phyloP scores from a whole-genome alignment of 1,140 invertebrate species.

The Drosophila pachea region DNA sequence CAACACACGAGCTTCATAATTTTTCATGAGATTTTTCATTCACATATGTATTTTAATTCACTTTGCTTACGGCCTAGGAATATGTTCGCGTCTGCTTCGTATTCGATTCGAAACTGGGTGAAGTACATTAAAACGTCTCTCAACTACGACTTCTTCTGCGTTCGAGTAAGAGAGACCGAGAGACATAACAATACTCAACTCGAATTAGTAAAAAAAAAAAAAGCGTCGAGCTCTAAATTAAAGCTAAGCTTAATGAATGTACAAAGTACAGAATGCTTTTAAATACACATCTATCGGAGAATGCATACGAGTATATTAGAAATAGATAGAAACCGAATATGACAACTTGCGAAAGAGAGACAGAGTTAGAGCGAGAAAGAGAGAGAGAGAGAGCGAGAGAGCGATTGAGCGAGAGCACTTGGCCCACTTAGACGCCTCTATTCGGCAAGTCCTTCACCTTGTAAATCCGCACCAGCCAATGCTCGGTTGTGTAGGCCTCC shows the following conservation, averaged over 20 bases:
- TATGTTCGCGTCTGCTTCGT: slow-evolving; percentile 29
- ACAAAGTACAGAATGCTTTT: slow-evolving; percentile 26
- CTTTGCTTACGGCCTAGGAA: slow-evolving; percentile 31
- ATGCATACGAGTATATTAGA: slow-evolving; percentile 14
- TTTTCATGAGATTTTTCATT: slow-evolving; percentile 18
- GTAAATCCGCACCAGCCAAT: slow-evolving; percentile 97
- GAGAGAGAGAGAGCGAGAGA: slow-evolving; percentile 1
- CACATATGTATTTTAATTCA: slow-evolving; percentile 5
- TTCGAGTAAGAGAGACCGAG: background rate
- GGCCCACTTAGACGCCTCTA: slow-evolving; percentile 83
- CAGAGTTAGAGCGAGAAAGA: background rate
- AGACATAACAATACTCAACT: slow-evolving; percentile 32
- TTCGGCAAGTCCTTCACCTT: slow-evolving; percentile 95
- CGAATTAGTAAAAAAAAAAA: slow-evolving; percentile 16
- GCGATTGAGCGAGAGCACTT: background rate
- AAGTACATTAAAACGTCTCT: slow-evolving; percentile 16
- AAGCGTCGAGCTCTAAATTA: slow-evolving; percentile 24
- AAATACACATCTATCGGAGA: slow-evolving; percentile 7
- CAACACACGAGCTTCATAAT: background rate
- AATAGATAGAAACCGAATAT: slow-evolving; percentile 7
- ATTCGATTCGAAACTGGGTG: slow-evolving; percentile 12
- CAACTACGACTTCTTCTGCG: background rate
- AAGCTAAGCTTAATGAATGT: slow-evolving; percentile 38
- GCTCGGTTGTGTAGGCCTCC: slow-evolving; percentile 96
- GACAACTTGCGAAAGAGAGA: too few relatives aligned